A percentile compares a stretch with the other conserved stretches of the same genome.
phyloP scores from a whole-genome alignment of 1,140 invertebrate species.

The Psix sp. region DNA sequence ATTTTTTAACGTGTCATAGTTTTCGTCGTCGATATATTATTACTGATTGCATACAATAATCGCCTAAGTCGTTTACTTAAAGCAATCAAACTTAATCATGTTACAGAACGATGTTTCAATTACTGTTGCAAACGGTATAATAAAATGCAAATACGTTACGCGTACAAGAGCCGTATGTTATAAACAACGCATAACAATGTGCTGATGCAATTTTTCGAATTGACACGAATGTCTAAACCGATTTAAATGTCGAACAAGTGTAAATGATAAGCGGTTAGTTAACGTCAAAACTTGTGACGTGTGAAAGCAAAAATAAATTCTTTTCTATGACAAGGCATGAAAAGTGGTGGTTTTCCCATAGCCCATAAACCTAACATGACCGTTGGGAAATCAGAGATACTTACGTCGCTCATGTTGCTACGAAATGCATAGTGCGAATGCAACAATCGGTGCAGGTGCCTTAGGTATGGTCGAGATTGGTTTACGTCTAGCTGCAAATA shows the following conservation, averaged over 20 bases:
- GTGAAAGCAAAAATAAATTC: constrained; percentile 16
- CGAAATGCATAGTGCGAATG: constrained; percentile 81
- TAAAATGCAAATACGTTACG: constrained; percentile 12
- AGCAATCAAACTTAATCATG: not conserved
- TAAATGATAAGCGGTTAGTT: not conserved
- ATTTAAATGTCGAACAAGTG: not conserved
- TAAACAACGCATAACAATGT: constrained; percentile 34
- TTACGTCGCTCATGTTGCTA: constrained; percentile 81
- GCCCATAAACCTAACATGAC: constrained; percentile 30
- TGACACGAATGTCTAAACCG: constrained; percentile 27
- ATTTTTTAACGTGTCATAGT: too few relatives aligned
- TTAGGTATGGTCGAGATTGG: constrained; percentile 75
- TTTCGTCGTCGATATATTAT: too few relatives aligned
- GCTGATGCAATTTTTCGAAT: constrained; percentile 27
- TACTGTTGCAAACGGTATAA: not conserved
- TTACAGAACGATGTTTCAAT: not conserved
- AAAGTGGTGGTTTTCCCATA: too few relatives aligned
- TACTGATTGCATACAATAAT: too few relatives aligned
- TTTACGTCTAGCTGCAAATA: constrained; percentile 78
- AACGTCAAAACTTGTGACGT: not conserved
- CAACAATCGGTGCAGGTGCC: constrained; percentile 77
- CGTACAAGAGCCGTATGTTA: constrained; percentile 5
- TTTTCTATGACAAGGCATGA: constrained; percentile 1
- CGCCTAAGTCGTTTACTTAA: not conserved
- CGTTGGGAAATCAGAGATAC: constrained; percentile 67